Base-by-base conservation (phyloP, 2,888 invertebrate species). In the Acanthosepion lycidas region DNA sequence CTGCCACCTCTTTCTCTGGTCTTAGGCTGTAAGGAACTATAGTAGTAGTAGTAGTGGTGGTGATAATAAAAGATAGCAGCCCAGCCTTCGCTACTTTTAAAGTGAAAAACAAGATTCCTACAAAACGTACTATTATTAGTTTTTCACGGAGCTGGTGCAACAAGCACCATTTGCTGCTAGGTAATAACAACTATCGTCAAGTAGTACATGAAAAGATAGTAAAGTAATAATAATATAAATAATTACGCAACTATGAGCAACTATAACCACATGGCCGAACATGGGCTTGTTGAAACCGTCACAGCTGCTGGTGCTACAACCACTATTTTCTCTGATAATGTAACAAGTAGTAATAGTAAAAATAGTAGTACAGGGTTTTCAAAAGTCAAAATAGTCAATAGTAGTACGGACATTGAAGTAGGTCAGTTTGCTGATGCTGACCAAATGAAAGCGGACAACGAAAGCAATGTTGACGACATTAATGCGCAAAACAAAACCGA, bases 341-440 rank as follows among this genome's bases (percentile, higher is more conserved):
- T 26, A 28, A 28, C 9, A 20, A 51, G 33, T 93, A 93, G 93
- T 26, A 28, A n/a, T 51, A 33, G 53, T 12, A 93, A 53, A 33
- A 49, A 53, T 4, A 28, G 26, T 26, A 93, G 20, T 49, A 93
- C 93, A 20, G 93, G 20, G 28, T 15, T 53, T 28, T n/a, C 53
- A 26, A 93, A n/a, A 93, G 78, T 78, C 78, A n/a, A 78, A n/a
- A n/a, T 78, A 78, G 78, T 78, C 33, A 78, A 78, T 33, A 78
- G n/a, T 33, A 78, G 78, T 33, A 49, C 93, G n/a, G 93, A 53
- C 20, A 93, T 53, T 49, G 93, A 51, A 51, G 93, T 53, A 12
- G 93, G 93, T 26, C 93, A 93, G 93, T 93, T 93, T 33, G 53
- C 93, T 3, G 93, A 93, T 93, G 93, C 93, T 49, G 93, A 93